These are phyloP conservation scores for Cecidostiba fungosa DNA, from an alignment of 2,888 invertebrate genomes.

Conservation along the genomic window DNA sequence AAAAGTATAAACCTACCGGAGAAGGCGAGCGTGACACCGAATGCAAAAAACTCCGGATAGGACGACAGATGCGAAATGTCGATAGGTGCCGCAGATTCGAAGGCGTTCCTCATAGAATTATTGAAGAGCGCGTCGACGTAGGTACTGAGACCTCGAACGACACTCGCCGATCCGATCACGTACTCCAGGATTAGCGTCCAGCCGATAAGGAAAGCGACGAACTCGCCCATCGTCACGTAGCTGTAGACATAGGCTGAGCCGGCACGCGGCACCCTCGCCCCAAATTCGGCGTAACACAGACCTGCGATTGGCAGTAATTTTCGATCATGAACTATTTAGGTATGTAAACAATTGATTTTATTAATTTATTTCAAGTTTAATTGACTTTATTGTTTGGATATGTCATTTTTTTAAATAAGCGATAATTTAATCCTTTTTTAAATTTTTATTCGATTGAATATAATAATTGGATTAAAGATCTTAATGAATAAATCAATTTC, in stretches of 20 bases:
- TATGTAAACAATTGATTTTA: too few species aligned
- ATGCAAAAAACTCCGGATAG: constrained; percentile 90
- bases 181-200: constrained; percentile 97
- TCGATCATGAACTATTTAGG: not conserved
- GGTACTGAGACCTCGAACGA: constrained; percentile 90
- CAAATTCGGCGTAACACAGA: constrained; percentile 96
- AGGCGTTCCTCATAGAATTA: constrained; percentile 85
- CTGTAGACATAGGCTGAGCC: constrained; percentile 97
- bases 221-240: constrained; percentile 95
- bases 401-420: too few species aligned
- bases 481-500: too few species aligned
- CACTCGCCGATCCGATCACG: constrained; percentile 92
- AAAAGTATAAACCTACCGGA: constrained; percentile 81
- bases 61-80: constrained; percentile 84
- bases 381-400: too few species aligned
- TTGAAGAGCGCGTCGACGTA: constrained; percentile 88
- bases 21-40: constrained; percentile 86
- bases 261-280: constrained; percentile 92
- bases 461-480: too few species aligned
- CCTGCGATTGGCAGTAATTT: constrained; percentile 80
- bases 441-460: too few species aligned
- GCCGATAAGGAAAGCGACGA: constrained; percentile 94
- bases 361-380: too few species aligned
- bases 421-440: too few species aligned
- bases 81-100: constrained; percentile 85